A percentile compares a stretch with the other conserved stretches of the same genome.
Evolutionary conservation across 2,888 invertebrate genomes (phyloP).

Genomic region (Hemaris fuciformis): DNA sequence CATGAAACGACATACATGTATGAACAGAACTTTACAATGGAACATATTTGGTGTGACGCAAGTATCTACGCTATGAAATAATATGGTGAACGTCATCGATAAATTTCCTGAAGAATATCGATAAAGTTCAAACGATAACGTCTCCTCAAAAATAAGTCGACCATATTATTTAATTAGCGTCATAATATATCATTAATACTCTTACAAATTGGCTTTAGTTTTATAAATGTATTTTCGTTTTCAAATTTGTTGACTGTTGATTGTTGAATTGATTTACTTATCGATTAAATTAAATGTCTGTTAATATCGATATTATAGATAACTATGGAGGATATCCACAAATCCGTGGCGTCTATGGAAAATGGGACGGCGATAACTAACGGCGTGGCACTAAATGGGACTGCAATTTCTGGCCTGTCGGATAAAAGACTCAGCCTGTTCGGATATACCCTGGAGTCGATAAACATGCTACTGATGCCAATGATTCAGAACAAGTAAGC

Average conservation of each 20-base stretch:
- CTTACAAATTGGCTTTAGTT: conserved; percentile 1
- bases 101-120: background rate
- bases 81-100: background rate
- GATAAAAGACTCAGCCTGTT: conserved; percentile 95
- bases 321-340: conserved; percentile 90
- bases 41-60: background rate
- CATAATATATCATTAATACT: background rate
- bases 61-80: background rate
- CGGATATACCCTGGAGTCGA: conserved; percentile 97
- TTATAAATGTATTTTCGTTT: background rate
- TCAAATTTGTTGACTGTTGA: background rate
- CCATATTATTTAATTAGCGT: background rate
- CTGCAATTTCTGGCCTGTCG: conserved; percentile 79
- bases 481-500: conserved; percentile 97
- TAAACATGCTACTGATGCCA: conserved; percentile 95
- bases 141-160: background rate
- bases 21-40: background rate
- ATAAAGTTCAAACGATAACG: no score
- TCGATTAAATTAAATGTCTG: no score
- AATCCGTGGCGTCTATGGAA: conserved; percentile 51
- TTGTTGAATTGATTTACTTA: background rate
- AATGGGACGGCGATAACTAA: conserved; percentile 48
- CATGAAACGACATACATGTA: background rate
- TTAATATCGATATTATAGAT: no score
- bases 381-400: conserved; percentile 44